Conservation (phyloP, 2,797 vertebrate species). For the Peromyscus eremicus region DNA sequence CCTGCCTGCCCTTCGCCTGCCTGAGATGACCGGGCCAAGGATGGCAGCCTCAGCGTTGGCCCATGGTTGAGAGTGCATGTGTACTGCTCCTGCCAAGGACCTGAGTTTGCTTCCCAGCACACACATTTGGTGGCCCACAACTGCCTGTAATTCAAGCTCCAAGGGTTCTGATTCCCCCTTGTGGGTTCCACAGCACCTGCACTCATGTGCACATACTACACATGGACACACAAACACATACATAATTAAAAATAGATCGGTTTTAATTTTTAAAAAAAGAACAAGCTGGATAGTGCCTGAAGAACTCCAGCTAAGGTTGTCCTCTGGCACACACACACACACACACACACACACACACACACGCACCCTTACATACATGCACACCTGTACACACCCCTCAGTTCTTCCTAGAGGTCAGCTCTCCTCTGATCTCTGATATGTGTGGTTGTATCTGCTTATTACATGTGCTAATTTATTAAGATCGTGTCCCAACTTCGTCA, state of each 20-base stretch:
- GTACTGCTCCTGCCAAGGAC: not conserved
- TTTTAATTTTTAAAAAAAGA: not conserved
- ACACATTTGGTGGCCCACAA: not conserved
- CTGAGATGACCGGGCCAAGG: not conserved
- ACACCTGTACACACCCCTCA: not conserved
- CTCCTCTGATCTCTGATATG: not conserved
- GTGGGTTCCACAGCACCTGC: not conserved
- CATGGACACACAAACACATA: not conserved
- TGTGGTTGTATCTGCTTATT: not conserved
- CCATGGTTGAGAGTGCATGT: too few species aligned
- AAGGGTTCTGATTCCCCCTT: not conserved
- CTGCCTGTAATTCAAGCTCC: not conserved
- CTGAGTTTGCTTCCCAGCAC: not conserved
- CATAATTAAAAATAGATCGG: not conserved
- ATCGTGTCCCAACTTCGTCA: not conserved
- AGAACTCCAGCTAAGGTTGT: not conserved
- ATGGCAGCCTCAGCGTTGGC: not conserved
- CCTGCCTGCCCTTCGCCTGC: not conserved
- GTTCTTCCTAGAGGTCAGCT: not conserved
- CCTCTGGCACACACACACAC: not conserved
- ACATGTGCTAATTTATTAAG: constrained; percentile 23
- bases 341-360: not conserved
- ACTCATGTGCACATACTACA: not conserved
- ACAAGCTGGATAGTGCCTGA: not conserved
- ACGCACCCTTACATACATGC: not conserved